Evolutionary conservation across 23 tunicate genomes (phyloP).

Genomic region (Trididemnum clinides): DNA sequence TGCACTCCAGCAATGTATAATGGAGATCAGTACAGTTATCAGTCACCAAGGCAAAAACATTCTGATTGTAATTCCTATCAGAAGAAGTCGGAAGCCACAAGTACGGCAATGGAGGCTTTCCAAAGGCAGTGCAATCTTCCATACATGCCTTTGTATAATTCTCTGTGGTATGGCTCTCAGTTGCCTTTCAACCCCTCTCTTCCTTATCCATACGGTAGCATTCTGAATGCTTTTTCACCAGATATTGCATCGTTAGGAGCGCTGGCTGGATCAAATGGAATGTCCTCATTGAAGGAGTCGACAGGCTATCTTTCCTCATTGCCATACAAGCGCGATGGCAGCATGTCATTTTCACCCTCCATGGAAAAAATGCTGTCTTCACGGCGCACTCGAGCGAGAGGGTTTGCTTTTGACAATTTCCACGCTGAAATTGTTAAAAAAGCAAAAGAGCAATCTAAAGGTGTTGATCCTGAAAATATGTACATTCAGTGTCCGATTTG

Average conservation of each 20-base stretch:
- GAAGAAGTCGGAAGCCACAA: too few species aligned
- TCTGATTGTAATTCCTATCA: too few species aligned
- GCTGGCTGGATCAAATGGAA: not conserved
- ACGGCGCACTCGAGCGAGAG: slow-evolving; percentile 41
- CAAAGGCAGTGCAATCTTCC: not conserved
- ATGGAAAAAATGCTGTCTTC: not conserved
- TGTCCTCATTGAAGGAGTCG: not conserved
- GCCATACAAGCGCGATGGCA: not conserved
- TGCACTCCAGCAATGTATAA: too few species aligned
- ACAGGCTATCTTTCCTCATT: not conserved
- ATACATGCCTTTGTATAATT: not conserved
- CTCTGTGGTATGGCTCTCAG: not conserved
- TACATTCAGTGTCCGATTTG: slow-evolving; percentile 99
- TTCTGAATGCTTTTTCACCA: not conserved
- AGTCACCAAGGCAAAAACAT: too few species aligned
- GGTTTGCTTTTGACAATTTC: slow-evolving; percentile 61
- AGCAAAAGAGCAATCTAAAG: slow-evolving; percentile 93
- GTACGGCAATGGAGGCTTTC: too few species aligned
- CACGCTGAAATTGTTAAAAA: slow-evolving; percentile 94
- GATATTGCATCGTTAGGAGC: not conserved
- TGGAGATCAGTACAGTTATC: too few species aligned
- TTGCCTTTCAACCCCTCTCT: not conserved
- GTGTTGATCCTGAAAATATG: slow-evolving; percentile 99
- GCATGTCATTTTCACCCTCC: not conserved
- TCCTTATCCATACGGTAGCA: not conserved